A percentile compares a stretch with the other conserved stretches of the same genome.
These are phyloP conservation scores for Excalfactoria chinensis DNA, from an alignment of 2,113 vertebrate genomes.

Conservation along the genomic window DNA sequence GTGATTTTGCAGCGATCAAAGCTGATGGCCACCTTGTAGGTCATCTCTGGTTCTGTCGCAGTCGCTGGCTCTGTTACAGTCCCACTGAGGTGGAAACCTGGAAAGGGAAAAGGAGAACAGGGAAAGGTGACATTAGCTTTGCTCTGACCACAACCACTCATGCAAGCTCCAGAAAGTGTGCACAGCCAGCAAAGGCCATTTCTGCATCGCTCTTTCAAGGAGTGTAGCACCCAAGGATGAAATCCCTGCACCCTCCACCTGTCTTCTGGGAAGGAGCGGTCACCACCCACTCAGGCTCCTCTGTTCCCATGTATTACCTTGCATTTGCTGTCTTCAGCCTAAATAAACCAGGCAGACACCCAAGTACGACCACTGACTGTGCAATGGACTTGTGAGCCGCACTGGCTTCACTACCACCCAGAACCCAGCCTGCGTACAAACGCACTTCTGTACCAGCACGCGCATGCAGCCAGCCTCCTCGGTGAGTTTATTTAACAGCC, in stretches of 20 bases:
- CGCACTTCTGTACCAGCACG: constrained; percentile 4
- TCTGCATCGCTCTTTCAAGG: rapidly evolving
- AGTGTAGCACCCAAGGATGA: not conserved
- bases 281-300: not conserved
- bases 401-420: not conserved
- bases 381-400: not conserved
- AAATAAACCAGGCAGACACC: not conserved
- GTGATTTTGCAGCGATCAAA: constrained; percentile 99
- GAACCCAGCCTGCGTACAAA: not conserved
- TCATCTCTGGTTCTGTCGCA: constrained; percentile 90
- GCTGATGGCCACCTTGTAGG: constrained; percentile 98
- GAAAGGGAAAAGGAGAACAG: constrained; percentile 40
- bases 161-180: not conserved
- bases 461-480: not conserved
- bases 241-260: not conserved
- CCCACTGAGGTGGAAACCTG: constrained; percentile 97
- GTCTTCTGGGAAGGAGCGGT: not conserved
- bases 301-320: not conserved
- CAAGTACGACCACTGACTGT: not conserved
- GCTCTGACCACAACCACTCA: not conserved
- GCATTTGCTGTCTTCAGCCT: not conserved
- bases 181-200: not conserved
- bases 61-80: constrained; percentile 92
- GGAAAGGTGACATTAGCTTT: not conserved
- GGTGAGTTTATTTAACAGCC: constrained; percentile 41